Evolutionary conservation across 2,113 vertebrate genomes (phyloP).

Genomic region (Ctenodactylus gundi): DNA sequence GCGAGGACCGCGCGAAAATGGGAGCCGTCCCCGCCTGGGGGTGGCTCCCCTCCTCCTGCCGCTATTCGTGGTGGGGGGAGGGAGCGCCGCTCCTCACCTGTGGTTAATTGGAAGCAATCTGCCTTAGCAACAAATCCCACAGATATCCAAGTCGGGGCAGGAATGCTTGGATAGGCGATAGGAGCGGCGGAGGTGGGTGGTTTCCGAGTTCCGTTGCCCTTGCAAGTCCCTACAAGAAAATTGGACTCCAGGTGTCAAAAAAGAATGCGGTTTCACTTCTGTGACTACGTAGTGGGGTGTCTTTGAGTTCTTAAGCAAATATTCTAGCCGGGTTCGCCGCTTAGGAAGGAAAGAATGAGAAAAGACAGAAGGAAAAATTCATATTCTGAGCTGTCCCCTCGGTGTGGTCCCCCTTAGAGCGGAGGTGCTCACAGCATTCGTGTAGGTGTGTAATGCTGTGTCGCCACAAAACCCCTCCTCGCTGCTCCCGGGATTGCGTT

Average conservation of each 20-base stretch:
- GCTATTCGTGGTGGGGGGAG: background rate
- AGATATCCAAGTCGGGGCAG: constrained; percentile 22
- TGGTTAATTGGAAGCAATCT: background rate
- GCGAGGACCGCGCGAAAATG: background rate
- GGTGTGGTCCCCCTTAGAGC: background rate
- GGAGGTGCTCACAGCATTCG: background rate
- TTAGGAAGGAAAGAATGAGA: background rate
- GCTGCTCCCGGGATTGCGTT: background rate
- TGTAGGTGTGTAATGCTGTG: background rate
- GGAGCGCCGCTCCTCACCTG: background rate
- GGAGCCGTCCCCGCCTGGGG: background rate
- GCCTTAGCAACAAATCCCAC: background rate
- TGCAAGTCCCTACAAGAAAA: constrained; percentile 72
- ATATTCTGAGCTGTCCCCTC: constrained; percentile 19
- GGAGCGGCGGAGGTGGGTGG: constrained; percentile 21
- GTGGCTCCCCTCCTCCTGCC: background rate
- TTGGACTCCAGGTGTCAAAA: constrained; percentile 65
- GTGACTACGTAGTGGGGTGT: constrained; percentile 22
- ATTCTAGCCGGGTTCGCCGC: background rate
- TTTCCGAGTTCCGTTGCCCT: constrained; percentile 68
- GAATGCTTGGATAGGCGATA: constrained; percentile 28
- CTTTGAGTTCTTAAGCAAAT: constrained; percentile 56
- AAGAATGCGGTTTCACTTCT: constrained; percentile 54
- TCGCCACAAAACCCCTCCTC: background rate
- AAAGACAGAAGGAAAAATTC: background rate